Percentiles rank a stretch among this genome's conserved stretches.
Evolutionary conservation across 2,797 vertebrate species (phyloP).

Genomic region (Cetoscarus ocellatus): DNA sequence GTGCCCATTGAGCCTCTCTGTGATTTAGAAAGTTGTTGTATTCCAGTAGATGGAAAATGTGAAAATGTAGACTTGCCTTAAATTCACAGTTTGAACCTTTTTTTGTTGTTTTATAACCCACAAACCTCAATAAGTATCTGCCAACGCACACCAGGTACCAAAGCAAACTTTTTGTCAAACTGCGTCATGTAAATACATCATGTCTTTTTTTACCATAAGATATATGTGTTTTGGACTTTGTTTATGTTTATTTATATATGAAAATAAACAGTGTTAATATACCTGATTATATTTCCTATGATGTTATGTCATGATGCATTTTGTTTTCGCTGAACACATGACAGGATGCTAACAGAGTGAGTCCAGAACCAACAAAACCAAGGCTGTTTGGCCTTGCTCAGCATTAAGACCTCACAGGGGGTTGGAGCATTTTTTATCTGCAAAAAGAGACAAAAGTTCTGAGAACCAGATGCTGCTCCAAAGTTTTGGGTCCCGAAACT

Average conservation of each 20-base stretch:
- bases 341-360: too few species aligned
- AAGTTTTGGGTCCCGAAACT: too few species aligned
- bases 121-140: conserved; percentile 59
- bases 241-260: conserved; percentile 41
- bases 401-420: too few species aligned
- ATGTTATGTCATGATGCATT: too few species aligned
- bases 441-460: too few species aligned
- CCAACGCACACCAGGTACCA: conserved; percentile 38
- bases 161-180: conserved; percentile 11
- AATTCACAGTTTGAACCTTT: conserved; percentile 23
- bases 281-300: background rate
- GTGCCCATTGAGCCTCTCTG: conserved; percentile 31
- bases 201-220: conserved; percentile 31
- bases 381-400: too few species aligned
- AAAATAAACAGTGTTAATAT: conserved; percentile 45
- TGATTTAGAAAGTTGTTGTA: background rate
- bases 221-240: conserved; percentile 10
- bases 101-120: conserved; percentile 7
- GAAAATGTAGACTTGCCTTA: conserved; percentile 61
- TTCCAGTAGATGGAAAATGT: background rate
- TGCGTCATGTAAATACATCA: background rate
- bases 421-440: too few species aligned
- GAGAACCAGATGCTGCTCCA: too few species aligned
- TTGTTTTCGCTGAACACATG: too few species aligned
- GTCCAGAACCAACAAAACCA: too few species aligned